Evolutionary conservation across 2,797 vertebrate species (phyloP).

Genomic region (Helarctos malayanus): DNA sequence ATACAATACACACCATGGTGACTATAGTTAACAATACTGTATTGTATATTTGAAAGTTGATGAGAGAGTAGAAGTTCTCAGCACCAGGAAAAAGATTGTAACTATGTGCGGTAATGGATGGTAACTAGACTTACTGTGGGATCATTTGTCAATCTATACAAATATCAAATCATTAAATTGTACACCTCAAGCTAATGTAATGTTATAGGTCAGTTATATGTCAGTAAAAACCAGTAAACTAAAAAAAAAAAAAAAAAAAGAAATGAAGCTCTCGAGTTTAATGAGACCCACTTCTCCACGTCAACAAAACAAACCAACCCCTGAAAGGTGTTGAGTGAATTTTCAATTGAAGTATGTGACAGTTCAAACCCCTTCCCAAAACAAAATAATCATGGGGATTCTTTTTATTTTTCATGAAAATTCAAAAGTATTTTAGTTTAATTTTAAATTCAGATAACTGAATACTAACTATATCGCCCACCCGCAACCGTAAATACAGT

Average conservation of each 20-base stretch:
- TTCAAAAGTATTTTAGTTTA: constrained; percentile 18
- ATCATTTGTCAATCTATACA: background rate
- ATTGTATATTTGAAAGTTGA: background rate
- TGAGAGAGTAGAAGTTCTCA: background rate
- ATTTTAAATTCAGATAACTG: constrained; percentile 41
- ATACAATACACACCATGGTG: background rate
- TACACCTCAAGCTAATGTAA: background rate
- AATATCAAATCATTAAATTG: background rate
- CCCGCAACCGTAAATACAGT: background rate
- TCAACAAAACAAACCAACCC: background rate
- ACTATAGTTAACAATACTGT: background rate
- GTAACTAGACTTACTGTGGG: background rate
- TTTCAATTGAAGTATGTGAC: background rate
- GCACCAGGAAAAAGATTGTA: background rate
- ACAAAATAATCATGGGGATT: constrained; percentile 19
- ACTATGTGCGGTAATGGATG: background rate
- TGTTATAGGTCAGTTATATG: background rate
- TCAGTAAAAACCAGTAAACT: background rate
- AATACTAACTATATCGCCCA: background rate
- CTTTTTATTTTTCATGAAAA: constrained; percentile 26
- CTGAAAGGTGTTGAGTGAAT: background rate
- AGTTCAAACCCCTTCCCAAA: background rate
- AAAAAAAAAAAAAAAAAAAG: background rate
- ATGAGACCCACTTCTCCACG: background rate
- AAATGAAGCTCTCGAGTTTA: background rate